phyloP scores from a whole-genome alignment of 1,140 invertebrate species.

The Zaprionus ornatus region DNA sequence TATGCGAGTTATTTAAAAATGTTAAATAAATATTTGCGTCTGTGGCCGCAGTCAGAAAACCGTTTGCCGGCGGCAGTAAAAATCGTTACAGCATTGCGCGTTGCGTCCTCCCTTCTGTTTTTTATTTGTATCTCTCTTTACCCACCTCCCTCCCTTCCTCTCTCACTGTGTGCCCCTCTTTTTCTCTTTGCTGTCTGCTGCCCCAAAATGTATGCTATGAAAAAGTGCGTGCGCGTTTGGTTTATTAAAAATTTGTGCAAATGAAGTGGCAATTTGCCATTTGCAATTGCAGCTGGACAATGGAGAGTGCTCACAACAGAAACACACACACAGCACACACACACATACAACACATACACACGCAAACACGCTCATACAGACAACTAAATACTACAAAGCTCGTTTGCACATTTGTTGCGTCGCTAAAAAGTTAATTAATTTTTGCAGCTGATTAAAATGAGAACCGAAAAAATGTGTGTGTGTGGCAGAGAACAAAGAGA shows the following conservation, averaged over 20 bases:
- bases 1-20: constrained; percentile 75
- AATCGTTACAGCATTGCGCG: constrained; percentile 13
- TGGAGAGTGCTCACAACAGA: constrained; percentile 18
- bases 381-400: constrained; percentile 8
- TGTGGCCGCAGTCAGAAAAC: constrained; percentile 54
- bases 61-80: constrained; percentile 37
- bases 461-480: constrained; percentile 24
- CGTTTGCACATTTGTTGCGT: constrained; percentile 8
- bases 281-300: constrained; percentile 28
- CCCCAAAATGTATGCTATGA: constrained; percentile 10
- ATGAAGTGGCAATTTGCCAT: constrained; percentile 70
- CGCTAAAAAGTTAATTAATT: constrained; percentile 73
- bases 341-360: constrained; percentile 27
- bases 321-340: not conserved
- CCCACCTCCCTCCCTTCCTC: too few relatives aligned
- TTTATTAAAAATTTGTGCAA: constrained; percentile 76
- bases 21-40: constrained; percentile 75
- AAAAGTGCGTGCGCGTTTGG: constrained; percentile 26
- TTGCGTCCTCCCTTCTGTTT: constrained; percentile 10
- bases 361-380: not conserved
- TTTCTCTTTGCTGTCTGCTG: not conserved
- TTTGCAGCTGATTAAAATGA: constrained; percentile 68
- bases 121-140: constrained; percentile 34
- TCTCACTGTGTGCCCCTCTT: too few relatives aligned
- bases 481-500: not conserved